These are phyloP conservation scores for Clunio marinus DNA, from an alignment of 2,888 invertebrate genomes.

Conservation along the genomic window DNA sequence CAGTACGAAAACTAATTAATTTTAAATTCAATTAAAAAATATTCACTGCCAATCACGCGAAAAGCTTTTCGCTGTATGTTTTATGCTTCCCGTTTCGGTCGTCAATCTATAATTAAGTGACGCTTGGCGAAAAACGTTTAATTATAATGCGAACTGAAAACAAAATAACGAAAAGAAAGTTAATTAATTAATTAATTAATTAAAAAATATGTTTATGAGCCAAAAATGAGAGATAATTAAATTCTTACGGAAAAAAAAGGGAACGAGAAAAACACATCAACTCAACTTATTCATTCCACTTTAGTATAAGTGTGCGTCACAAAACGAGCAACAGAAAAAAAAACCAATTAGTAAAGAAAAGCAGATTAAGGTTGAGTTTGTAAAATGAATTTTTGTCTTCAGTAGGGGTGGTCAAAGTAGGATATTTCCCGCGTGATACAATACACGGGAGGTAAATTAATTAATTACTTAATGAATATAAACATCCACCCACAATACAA, in stretches of 20 bases:
- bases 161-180: slow-evolving; percentile 28
- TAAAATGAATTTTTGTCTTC: not conserved
- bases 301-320: too few species aligned
- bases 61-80: slow-evolving; percentile 1
- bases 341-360: slow-evolving; percentile 21
- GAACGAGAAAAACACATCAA: slow-evolving; percentile 2
- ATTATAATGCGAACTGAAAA: slow-evolving; percentile 24
- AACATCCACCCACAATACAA: not conserved
- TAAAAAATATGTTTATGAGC: slow-evolving; percentile 35
- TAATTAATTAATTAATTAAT: slow-evolving; percentile 38
- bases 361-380: slow-evolving; percentile 1
- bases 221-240: slow-evolving; percentile 33
- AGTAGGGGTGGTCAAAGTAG: not conserved
- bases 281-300: not conserved
- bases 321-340: not conserved
- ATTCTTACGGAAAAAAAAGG: slow-evolving; percentile 31
- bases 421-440: not conserved
- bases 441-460: not conserved
- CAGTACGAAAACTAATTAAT: slow-evolving; percentile 35
- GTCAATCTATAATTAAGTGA: slow-evolving; percentile 36
- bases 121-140: slow-evolving; percentile 16
- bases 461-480: slow-evolving; percentile 19
- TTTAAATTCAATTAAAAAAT: slow-evolving; percentile 36
- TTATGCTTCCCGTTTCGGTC: not conserved
- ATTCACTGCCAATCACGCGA: slow-evolving; percentile 14